Base-by-base conservation (phyloP, 2,113 vertebrate genomes). In the Sitta europaea region DNA sequence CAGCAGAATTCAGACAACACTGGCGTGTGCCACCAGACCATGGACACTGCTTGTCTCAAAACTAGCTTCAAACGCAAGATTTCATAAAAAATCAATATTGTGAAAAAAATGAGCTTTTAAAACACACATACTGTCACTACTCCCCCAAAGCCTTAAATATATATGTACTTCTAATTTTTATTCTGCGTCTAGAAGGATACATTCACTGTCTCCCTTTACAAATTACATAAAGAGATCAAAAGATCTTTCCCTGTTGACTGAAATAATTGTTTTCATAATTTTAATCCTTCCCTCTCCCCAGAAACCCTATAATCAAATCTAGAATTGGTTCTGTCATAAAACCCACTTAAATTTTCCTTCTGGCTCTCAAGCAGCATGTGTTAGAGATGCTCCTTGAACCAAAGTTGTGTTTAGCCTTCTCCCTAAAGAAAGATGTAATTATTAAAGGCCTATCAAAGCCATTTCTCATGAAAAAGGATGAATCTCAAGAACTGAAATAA, bases 241-340 rank as follows among this genome's bases (percentile, higher is more conserved):
- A 61, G 1, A 40, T 71, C 66, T 86, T 88, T 74, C 28, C 31
- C 61, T 54, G 45, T 3, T 88, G 70, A 62, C 35, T 79, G 58
- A 81, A 85, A 72, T 31, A 78, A 81, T 85, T 43, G 21, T 75
- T 96, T 67, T 25, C 29, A 58, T 21, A 0, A 53, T 67, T 92
- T 82, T 63, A 47, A 38, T 55, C 90, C 58, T 91, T 48, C 23
- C 23, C 14, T 70, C 33, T 92, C 86, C 22, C 48, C 73, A 92
- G 72, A 92, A 89, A 87, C 11, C 14, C 38, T 87, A 20, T 77
- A 86, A 91, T 54, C 18, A 94, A 92, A 80, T 54, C 27, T 81
- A 48, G 65, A 75, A 63, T 45, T 80, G 11, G 13, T 90, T 93
- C 23, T 71, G 24, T 48, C 57, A 74, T 48, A 71, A 89, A 79